Conservation (phyloP, 2,797 vertebrate genomes). For the Pseudotriccus pelzelni region DNA sequence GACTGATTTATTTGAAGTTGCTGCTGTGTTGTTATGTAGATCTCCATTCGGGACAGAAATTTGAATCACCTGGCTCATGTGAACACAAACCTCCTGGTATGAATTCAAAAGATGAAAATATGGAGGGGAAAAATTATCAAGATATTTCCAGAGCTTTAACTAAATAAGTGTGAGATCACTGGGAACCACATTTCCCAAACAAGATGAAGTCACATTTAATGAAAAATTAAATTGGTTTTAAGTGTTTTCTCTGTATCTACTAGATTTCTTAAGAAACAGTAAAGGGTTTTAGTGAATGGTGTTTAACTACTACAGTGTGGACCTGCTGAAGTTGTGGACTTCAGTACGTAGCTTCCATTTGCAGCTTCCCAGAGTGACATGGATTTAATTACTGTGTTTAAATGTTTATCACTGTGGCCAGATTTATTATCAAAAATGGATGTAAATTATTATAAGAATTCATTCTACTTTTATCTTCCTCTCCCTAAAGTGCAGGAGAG, state of each 20-base stretch:
- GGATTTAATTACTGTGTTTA: background rate
- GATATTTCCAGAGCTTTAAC: background rate
- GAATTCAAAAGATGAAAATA: background rate
- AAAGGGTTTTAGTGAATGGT: background rate
- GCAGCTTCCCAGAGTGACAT: background rate
- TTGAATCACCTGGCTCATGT: background rate
- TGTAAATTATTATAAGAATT: background rate
- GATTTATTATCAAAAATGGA: background rate
- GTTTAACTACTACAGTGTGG: background rate
- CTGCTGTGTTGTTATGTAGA: background rate
- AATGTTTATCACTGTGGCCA: background rate
- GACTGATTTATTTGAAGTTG: background rate
- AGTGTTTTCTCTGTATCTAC: background rate
- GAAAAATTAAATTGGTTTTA: background rate
- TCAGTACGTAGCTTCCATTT: background rate
- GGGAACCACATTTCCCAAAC: background rate
- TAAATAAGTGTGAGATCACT: background rate
- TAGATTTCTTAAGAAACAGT: background rate
- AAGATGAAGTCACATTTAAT: background rate
- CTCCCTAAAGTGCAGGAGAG: background rate
- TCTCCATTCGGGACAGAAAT: background rate
- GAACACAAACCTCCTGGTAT: background rate
- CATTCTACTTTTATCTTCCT: background rate
- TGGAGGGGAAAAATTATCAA: background rate
- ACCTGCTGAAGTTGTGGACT: background rate